A percentile compares a stretch with the other conserved stretches of the same genome.
These are phyloP conservation scores for Argyresthia albistria DNA, from an alignment of 2,888 invertebrate species.

Conservation along the genomic window DNA sequence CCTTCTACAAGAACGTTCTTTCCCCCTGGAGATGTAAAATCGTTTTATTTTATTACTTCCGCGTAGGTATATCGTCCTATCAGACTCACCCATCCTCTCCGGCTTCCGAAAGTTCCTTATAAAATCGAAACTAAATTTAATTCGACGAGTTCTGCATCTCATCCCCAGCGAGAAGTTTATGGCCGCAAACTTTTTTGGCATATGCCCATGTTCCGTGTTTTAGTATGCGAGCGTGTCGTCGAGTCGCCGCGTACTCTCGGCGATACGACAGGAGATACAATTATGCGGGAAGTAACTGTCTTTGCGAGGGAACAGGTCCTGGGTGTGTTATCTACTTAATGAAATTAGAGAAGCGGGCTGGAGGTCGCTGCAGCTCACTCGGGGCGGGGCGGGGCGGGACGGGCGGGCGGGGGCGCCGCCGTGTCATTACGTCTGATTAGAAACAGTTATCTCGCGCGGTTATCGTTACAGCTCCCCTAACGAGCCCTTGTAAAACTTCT, in stretches of 20 bases:
- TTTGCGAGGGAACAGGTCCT: background rate
- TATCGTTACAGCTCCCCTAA: constrained; percentile 59
- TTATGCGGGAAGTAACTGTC: background rate
- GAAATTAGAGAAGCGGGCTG: constrained; percentile 21
- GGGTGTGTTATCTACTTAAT: constrained; percentile 16
- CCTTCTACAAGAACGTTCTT: constrained; percentile 67
- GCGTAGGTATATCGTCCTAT: constrained; percentile 54
- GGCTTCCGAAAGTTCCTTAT: constrained; percentile 35
- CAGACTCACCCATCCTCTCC: constrained; percentile 42
- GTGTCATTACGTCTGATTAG: constrained; percentile 61
- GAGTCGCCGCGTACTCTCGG: background rate
- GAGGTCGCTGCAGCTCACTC: constrained; percentile 4
- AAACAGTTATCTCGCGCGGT: constrained; percentile 64
- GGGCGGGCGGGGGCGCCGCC: constrained; percentile 18
- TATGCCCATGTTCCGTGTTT: background rate
- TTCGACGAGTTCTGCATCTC: constrained; percentile 15
- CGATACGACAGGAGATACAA: background rate
- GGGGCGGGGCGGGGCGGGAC: constrained; percentile 9
- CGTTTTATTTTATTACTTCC: constrained; percentile 73
- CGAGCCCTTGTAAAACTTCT: constrained; percentile 62
- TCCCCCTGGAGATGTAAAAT: constrained; percentile 70
- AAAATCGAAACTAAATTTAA: constrained; percentile 33
- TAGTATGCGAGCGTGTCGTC: background rate
- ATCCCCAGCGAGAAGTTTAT: constrained; percentile 7
- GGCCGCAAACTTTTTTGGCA: constrained; percentile 5